Base-by-base conservation (phyloP, 2,888 invertebrate species). In the Papilio gigon region DNA sequence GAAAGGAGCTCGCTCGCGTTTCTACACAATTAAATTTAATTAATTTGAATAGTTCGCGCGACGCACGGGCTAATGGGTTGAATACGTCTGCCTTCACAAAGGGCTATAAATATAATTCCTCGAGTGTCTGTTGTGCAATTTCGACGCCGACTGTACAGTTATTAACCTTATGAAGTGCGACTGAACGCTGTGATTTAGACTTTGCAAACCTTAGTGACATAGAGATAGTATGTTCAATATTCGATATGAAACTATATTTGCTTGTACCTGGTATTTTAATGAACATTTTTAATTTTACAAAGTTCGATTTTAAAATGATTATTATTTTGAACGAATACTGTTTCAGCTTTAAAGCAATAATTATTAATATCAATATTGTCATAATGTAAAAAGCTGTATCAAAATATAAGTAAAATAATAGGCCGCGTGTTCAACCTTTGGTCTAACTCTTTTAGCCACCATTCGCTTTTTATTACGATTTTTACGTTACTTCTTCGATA, bases 1-100 rank as follows among this genome's bases (percentile, higher is more conserved):
- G 76, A 77, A 77, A 76, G 76, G 74, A 75, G 75, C 73, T 75
- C 76, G 76, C 74, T 72, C 78, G 79, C 77, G 83, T 84, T 88
- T 89, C 88, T 85, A 84, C 85, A 89, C 89, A 88, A 89, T 90
- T 90, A 89, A 90, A 87, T 88, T 89, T 87, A 90, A 90, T 90
- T 90, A 90, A 89, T 89, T 87, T 83, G 86, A 88, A 90, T 89
- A 90, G 89, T 90, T 90, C 79, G 87, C 88, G 83, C 87, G 84
- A 85, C 84, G 84, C 79, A 79, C 76, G 76, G 82, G 84, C 84
- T 89, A 90, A 90, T 90, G 89, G 89, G 80, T 81, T 77, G 83
- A 81, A 84, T 84, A 84, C 84, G 85, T 85, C 83, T 87, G 83
- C 83, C 80, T 79, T 81, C 80, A 80, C 84, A 82, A 84, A 85